These are phyloP conservation scores for Micrasema longulum DNA, from an alignment of 1,140 invertebrate genomes.

Conservation along the genomic window DNA sequence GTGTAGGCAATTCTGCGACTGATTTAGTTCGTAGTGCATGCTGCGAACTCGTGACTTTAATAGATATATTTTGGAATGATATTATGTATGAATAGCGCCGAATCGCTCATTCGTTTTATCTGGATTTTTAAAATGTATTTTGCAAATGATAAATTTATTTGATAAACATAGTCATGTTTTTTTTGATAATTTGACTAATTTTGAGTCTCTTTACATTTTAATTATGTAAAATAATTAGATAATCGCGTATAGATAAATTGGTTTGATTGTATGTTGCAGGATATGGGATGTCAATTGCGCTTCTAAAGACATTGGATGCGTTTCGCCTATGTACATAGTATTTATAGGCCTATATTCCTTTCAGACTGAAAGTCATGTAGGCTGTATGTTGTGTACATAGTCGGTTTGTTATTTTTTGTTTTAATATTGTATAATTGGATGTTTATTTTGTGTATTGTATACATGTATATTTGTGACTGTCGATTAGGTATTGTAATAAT, in stretches of 20 bases:
- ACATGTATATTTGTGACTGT: conserved; percentile 53
- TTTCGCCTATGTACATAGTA: no score
- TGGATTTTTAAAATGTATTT: no score
- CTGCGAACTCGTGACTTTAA: conserved; percentile 29
- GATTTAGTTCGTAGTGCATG: conserved; percentile 21
- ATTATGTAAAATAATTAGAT: conserved; percentile 42
- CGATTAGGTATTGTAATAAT: conserved; percentile 47
- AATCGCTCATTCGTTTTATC: not conserved
- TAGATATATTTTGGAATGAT: conserved; percentile 24
- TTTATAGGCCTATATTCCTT: no score
- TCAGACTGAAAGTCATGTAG: conserved; percentile 9
- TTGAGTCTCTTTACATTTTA: conserved; percentile 31
- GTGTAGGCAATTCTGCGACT: conserved; percentile 22
- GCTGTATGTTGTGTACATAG: not conserved
- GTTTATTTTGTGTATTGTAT: conserved; percentile 52
- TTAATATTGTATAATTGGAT: conserved; percentile 47
- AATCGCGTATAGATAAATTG: conserved; percentile 37
- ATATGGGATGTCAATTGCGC: conserved; percentile 18
- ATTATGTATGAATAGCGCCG: conserved; percentile 44
- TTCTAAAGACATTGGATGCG: conserved; percentile 26
- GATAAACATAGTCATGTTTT: conserved; percentile 33
- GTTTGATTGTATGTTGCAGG: not conserved
- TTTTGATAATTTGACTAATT: conserved; percentile 31
- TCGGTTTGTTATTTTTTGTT: conserved; percentile 36
- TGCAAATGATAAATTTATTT: no score